Conservation (phyloP, 2,888 invertebrate genomes). For the Endomychus coccineus region DNA sequence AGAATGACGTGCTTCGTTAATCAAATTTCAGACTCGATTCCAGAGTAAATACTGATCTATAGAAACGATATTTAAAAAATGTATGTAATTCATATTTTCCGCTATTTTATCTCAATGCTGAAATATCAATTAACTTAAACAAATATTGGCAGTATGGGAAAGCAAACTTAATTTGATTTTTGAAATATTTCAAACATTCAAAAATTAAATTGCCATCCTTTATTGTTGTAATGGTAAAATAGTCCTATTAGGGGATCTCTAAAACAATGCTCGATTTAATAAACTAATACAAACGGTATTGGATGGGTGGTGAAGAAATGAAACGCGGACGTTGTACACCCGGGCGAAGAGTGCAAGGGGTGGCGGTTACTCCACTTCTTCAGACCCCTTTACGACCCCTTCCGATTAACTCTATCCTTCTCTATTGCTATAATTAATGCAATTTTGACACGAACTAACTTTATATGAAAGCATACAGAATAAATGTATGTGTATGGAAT, state of each 20-base stretch:
- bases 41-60: no score
- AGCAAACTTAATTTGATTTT: no score
- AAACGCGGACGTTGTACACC: conserved; percentile 37
- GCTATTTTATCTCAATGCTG: no score
- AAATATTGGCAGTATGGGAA: no score
- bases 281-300: conserved; percentile 39
- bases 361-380: conserved; percentile 27
- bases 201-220: no score
- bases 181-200: no score
- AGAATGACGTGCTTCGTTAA: no score
- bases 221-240: background rate
- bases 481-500: conserved; percentile 21
- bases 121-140: no score
- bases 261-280: conserved; percentile 39
- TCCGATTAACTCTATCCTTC: conserved; percentile 33
- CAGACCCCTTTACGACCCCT: conserved; percentile 35
- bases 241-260: conserved; percentile 31
- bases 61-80: no score
- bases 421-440: conserved; percentile 36
- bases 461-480: conserved; percentile 21
- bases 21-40: no score
- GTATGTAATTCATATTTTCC: no score
- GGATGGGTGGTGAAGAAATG: conserved; percentile 38
- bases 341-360: conserved; percentile 26
- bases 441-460: conserved; percentile 34